These are phyloP conservation scores for Simalia tracyae DNA, from an alignment of 2,797 vertebrate species.

Conservation along the genomic window DNA sequence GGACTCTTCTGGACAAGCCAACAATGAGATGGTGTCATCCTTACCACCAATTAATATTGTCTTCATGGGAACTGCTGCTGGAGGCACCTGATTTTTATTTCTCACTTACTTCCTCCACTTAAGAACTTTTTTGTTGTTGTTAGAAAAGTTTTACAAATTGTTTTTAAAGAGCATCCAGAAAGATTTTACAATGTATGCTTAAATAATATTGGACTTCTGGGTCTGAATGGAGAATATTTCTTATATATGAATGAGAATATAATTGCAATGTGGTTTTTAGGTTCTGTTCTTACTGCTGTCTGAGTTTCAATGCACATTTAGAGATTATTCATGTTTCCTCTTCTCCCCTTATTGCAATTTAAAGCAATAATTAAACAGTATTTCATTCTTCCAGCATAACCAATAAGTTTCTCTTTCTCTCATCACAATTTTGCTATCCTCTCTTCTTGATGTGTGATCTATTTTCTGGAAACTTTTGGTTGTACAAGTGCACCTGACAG, in stretches of 20 bases:
- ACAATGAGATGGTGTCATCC: slow-evolving; percentile 85
- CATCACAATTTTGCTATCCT: neutral
- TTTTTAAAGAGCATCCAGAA: slow-evolving; percentile 24
- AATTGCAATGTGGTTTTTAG: neutral
- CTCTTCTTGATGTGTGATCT: neutral
- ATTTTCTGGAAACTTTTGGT: neutral
- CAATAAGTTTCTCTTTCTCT: neutral
- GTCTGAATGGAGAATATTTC: slow-evolving; percentile 10
- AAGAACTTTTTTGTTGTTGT: neutral
- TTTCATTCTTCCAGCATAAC: neutral
- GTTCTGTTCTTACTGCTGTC: neutral
- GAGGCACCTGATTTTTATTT: slow-evolving; percentile 77
- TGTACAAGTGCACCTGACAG: neutral
- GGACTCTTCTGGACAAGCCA: slow-evolving; percentile 75
- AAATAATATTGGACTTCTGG: neutral
- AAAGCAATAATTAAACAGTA: neutral
- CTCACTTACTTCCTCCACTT: slow-evolving; percentile 20
- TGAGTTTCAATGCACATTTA: neutral
- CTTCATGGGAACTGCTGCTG: slow-evolving; percentile 90
- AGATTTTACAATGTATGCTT: neutral
- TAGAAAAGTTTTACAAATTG: slow-evolving; percentile 41
- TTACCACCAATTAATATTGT: slow-evolving; percentile 97
- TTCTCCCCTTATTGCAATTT: neutral
- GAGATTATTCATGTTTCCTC: neutral
- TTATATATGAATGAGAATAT: slow-evolving; percentile 47